phyloP scores from a whole-genome alignment of 1,140 invertebrate species.

The Saxidomus purpurata region DNA sequence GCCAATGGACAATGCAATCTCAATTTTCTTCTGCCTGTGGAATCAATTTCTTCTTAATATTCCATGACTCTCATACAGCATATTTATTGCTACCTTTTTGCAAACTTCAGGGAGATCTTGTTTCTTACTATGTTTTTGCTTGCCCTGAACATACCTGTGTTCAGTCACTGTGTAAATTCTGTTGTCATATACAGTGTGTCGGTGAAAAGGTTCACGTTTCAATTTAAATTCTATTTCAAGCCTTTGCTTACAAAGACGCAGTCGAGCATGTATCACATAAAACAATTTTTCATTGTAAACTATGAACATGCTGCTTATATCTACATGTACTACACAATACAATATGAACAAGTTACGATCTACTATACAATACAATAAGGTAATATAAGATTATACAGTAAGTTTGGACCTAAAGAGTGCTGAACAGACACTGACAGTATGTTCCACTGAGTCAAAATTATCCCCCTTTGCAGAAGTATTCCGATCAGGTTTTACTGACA shows the following conservation, averaged over 20 bases:
- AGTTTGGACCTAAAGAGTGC: too few species aligned
- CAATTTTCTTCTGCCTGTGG: too few species aligned
- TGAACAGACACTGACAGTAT: too few species aligned
- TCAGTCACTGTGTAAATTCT: background rate
- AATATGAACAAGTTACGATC: too few species aligned
- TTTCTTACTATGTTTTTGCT: background rate
- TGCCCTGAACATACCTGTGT: background rate
- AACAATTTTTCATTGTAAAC: background rate
- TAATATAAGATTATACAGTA: too few species aligned
- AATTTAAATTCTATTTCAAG: background rate
- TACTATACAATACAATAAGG: too few species aligned
- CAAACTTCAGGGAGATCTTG: background rate
- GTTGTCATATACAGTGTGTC: background rate
- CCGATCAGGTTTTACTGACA: too few species aligned
- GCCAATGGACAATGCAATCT: too few species aligned
- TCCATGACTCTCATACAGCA: background rate
- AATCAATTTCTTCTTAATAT: too few species aligned
- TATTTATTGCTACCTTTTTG: background rate
- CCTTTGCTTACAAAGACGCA: background rate
- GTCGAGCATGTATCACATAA: background rate
- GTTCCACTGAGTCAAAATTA: too few species aligned
- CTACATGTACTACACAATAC: background rate
- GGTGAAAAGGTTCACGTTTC: constrained; percentile 10
- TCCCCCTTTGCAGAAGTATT: too few species aligned
- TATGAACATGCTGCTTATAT: background rate